Percentiles rank a stretch among this genome's conserved stretches.
Conservation (phyloP, 1,140 invertebrate genomes). For the Dendrolimus punctatus region DNA sequence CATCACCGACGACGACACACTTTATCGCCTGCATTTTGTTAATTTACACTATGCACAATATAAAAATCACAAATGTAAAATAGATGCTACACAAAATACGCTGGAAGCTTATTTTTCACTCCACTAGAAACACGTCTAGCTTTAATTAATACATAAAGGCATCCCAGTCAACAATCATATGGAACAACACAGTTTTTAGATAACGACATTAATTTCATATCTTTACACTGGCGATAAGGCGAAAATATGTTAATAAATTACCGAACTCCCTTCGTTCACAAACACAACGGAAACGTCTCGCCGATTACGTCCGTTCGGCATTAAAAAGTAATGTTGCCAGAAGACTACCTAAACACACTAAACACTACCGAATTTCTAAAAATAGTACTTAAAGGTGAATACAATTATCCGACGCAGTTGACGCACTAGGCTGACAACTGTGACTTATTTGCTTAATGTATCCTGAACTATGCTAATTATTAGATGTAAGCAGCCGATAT, state of each 20-base stretch:
- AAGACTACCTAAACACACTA: no score
- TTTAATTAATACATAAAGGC: slow-evolving; percentile 44
- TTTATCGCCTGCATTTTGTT: slow-evolving; percentile 92
- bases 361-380: no score
- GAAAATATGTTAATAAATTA: slow-evolving; percentile 10
- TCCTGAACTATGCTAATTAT: no score
- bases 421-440: no score
- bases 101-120: slow-evolving; percentile 18
- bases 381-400: no score
- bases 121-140: slow-evolving; percentile 44
- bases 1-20: slow-evolving; percentile 95
- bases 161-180: slow-evolving; percentile 45
- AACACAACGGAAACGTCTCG: slow-evolving; percentile 39
- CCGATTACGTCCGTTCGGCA: slow-evolving; percentile 26
- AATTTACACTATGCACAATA: slow-evolving; percentile 41
- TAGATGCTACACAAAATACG: slow-evolving; percentile 34
- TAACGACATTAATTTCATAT: slow-evolving; percentile 52
- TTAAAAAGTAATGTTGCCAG: slow-evolving; percentile 8
- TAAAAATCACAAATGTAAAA: slow-evolving; percentile 42
- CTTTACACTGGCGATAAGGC: slow-evolving; percentile 37
- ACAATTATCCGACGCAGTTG: no score
- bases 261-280: slow-evolving; percentile 22
- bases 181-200: slow-evolving; percentile 42
- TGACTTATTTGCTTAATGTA: no score
- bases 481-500: no score